A percentile compares a stretch with the other conserved stretches of the same genome.
These are phyloP conservation scores for Aegotheles bennettii DNA, from an alignment of 2,113 vertebrate species.

Conservation along the genomic window DNA sequence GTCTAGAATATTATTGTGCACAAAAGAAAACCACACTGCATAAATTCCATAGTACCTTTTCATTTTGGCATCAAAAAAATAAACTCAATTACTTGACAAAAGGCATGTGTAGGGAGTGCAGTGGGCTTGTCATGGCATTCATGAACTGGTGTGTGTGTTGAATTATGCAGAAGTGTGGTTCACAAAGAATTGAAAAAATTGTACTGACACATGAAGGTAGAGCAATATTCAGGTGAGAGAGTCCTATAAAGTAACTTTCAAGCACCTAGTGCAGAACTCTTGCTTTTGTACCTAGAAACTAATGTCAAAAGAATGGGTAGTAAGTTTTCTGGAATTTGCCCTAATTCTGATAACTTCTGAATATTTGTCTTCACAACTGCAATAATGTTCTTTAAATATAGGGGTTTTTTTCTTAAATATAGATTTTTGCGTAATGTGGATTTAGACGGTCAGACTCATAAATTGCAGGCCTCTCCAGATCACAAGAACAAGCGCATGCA, in stretches of 20 bases:
- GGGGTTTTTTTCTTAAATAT: no score
- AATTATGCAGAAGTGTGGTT: background rate
- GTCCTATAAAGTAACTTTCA: background rate
- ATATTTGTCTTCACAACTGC: background rate
- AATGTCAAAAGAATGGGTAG: background rate
- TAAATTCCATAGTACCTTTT: background rate
- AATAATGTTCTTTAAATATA: background rate
- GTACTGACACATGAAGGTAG: background rate
- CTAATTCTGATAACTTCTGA: background rate
- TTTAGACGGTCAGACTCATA: background rate
- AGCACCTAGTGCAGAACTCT: background rate
- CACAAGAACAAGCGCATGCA: background rate
- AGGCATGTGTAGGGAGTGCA: background rate
- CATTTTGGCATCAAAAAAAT: conserved; percentile 12
- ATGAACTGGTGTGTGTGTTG: background rate
- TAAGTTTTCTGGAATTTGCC: background rate
- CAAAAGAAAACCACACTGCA: background rate
- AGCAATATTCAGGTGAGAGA: background rate
- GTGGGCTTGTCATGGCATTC: background rate
- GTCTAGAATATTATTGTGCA: background rate
- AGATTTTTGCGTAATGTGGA: background rate
- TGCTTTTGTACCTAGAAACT: background rate
- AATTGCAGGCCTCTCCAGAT: background rate
- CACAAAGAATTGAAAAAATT: background rate
- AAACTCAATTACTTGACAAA: conserved; percentile 4